These are phyloP conservation scores for Cheilosia vulpina DNA, from an alignment of 2,888 invertebrate species.

Conservation along the genomic window DNA sequence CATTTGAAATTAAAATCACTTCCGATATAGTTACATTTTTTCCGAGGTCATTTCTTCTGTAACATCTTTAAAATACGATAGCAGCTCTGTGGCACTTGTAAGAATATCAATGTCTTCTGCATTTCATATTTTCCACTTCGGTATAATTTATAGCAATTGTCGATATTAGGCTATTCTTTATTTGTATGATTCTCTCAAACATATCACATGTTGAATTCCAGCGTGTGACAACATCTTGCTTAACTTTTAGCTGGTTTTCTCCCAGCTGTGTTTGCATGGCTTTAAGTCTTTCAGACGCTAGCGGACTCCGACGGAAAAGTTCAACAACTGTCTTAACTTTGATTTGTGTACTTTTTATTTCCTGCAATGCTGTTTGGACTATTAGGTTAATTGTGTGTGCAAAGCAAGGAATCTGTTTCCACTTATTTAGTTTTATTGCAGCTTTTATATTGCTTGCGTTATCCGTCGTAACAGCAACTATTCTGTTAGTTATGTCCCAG, in stretches of 20 bases:
- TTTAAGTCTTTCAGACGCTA: constrained; percentile 14
- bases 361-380: too few relatives aligned
- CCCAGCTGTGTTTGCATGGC: constrained; percentile 1
- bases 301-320: constrained; percentile 6
- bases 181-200: constrained; percentile 8
- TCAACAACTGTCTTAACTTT: constrained; percentile 12
- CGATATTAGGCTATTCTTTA: background rate
- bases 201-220: constrained; percentile 26
- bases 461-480: constrained; percentile 16
- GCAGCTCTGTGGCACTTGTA: background rate
- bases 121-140: background rate
- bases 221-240: too few relatives aligned
- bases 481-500: constrained; percentile 21
- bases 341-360: background rate
- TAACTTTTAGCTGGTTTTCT: constrained; percentile 19
- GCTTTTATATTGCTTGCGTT: constrained; percentile 8
- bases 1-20: constrained; percentile 30
- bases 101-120: constrained; percentile 7
- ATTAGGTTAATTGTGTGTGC: constrained; percentile 9
- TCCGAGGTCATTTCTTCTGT: constrained; percentile 26
- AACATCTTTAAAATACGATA: constrained; percentile 15
- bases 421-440: constrained; percentile 1
- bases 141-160: constrained; percentile 1
- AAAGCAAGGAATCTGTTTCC: constrained; percentile 20
- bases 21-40: constrained; percentile 20